Base-by-base conservation (phyloP, 2,113 vertebrate species). In the Dipodomys spectabilis region DNA sequence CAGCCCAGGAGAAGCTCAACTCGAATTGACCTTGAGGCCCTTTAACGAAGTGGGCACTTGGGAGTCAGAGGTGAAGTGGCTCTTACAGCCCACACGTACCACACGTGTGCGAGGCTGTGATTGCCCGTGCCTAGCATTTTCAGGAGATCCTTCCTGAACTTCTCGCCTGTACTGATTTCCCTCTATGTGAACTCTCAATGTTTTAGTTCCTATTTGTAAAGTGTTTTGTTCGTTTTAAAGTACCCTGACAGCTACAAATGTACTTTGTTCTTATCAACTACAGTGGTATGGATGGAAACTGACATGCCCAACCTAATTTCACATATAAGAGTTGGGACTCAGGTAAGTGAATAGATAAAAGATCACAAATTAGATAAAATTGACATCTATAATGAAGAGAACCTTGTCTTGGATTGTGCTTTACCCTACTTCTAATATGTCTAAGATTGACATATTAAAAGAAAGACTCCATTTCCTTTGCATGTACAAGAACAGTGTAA, bases 21-120 rank as follows among this genome's bases (percentile, higher is more conserved):
- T 78, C 65, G 30, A 45, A 44, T 12, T 92, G 94, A 81, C 64
- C 64, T n/a, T 7, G 23, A 44, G 32, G 16, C 27, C 53, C 53
- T 93, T 30, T 49, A 62, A 91, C 35, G 74, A 87, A 95, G 39
- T 67, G n/a, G 65, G 35, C 28, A 30, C 79, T 32, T 84, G 45
- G 71, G 65, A 84, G 45, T 78, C 22, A 39, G 82, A 60, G 10
- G n/a, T 69, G 35, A 68, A 65, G 95, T 64, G 27, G 28, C 22
- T 28, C 28, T 82, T 82, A 12, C 30, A 28, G 49, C 20, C 10
- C 60, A 79, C 4, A n/a, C 8, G 67, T 28, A 35, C 19, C 30
- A 22, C 28, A 39, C 15, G 15, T 4, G 12, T 1, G 23, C 35
- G 6, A 32, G 62, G 57, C 60, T 35, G 35, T 25, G 28, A 4